These are phyloP conservation scores for Aratinga solstitialis DNA, from an alignment of 2,797 vertebrate genomes.

Conservation along the genomic window DNA sequence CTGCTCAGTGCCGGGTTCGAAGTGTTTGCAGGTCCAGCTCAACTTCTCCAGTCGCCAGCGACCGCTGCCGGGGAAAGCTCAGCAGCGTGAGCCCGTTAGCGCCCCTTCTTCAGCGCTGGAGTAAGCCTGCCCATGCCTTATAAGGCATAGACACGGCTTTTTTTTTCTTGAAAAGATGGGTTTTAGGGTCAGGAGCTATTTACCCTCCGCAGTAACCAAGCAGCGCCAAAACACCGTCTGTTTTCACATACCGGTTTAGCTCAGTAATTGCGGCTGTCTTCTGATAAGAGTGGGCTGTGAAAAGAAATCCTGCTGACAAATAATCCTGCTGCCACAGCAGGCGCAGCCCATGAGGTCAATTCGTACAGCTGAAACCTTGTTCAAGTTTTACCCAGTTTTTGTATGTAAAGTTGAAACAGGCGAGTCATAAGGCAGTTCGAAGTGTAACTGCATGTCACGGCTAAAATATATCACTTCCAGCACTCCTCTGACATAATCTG, in stretches of 20 bases:
- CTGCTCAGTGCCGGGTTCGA: neutral
- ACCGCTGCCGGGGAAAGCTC: neutral
- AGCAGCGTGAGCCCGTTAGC: neutral
- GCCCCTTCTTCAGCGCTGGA: slow-evolving; percentile 36
- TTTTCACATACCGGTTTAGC: slow-evolving; percentile 31
- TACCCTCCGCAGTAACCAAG: slow-evolving; percentile 48
- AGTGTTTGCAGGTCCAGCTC: neutral
- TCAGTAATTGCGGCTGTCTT: slow-evolving; percentile 22
- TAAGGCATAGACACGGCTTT: slow-evolving; percentile 51
- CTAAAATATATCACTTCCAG: neutral
- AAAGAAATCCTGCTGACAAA: slow-evolving; percentile 44
- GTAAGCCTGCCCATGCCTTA: slow-evolving; percentile 66
- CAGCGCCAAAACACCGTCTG: slow-evolving; percentile 47
- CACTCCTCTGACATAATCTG: neutral
- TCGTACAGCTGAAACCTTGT: neutral
- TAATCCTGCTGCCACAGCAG: neutral
- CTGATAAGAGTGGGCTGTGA: neutral
- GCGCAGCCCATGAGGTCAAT: neutral
- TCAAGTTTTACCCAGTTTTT: neutral
- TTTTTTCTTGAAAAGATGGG: slow-evolving; percentile 16
- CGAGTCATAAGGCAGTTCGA: neutral
- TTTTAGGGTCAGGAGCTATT: slow-evolving; percentile 56
- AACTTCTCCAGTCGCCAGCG: neutral
- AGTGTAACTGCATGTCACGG: neutral
- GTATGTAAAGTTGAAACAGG: neutral